Evolutionary conservation across 2,113 vertebrate species (phyloP).

Genomic region (Bujurquina vittata): DNA sequence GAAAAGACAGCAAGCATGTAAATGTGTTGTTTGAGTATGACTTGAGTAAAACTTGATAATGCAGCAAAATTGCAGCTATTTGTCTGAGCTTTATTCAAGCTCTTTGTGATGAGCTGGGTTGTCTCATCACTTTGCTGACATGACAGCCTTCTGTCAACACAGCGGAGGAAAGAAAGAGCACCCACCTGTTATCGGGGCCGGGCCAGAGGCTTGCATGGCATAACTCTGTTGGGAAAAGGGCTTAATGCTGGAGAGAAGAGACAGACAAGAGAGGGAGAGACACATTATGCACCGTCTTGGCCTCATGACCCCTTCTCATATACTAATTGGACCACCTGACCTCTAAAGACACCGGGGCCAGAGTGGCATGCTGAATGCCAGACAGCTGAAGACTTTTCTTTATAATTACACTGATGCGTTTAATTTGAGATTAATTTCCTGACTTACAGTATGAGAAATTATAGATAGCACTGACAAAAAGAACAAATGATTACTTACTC

Average conservation of each 20-base stretch:
- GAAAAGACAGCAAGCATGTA: not conserved
- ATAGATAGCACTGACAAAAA: not conserved
- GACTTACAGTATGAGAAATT: constrained; percentile 30
- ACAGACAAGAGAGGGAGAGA: constrained; percentile 58
- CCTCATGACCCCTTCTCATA: constrained; percentile 51
- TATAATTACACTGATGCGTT: constrained; percentile 56
- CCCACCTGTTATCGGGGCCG: constrained; percentile 88
- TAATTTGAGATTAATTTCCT: constrained; percentile 28
- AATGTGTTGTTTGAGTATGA: constrained; percentile 2
- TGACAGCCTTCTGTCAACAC: constrained; percentile 61
- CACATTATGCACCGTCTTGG: constrained; percentile 57
- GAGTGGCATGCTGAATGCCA: constrained; percentile 39
- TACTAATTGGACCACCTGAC: constrained; percentile 71
- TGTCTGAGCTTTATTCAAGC: constrained; percentile 20
- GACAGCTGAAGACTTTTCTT: constrained; percentile 61
- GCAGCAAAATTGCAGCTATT: constrained; percentile 16
- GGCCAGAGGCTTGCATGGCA: constrained; percentile 85
- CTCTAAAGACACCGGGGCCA: constrained; percentile 52
- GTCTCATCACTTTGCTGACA: constrained; percentile 31
- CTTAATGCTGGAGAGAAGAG: constrained; percentile 86
- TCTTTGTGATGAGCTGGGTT: constrained; percentile 18
- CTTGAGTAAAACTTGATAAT: constrained; percentile 5
- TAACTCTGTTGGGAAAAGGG: constrained; percentile 93
- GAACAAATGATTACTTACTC: constrained; percentile 84
- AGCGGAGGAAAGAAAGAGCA: constrained; percentile 21